Evolutionary conservation across 2,113 vertebrate species (phyloP), one percentile per base, ranked within the genome.

Genomic region (Sitta europaea): DNA sequence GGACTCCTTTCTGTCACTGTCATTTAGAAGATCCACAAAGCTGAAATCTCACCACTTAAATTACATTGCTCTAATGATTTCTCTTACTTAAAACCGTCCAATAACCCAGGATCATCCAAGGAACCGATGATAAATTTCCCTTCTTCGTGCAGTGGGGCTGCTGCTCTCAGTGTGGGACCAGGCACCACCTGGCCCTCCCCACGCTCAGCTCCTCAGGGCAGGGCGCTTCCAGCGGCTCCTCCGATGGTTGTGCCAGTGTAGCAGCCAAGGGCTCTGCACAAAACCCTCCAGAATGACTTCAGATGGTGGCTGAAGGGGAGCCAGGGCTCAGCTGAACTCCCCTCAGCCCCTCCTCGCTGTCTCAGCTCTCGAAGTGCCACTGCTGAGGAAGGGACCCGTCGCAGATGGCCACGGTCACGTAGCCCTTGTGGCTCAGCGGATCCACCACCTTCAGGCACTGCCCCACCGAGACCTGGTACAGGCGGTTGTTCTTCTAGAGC

Each of bases 401-500:
- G 1, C 99, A 99, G 94, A 99, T 99, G 9, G 98, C 99, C 99
- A 99, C 98, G 73, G 98, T 95, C 40, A 99, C 98, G 1, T 98
- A 98, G 50, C 99, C 99, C 86, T 98, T 99, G 50, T 96, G 98
- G 87, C 98, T 98, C 7, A 97, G 76, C 0, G 98, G 98, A 62
- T 98, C 98, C 0, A 97, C 92, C 17, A 97, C 97, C 8, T 98
- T 98, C 92, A 99, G 98, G 97, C 99, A 99, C 97, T 99, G 99
- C 40, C 99, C 99, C 15, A 98, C 99, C 0, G 99, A 99, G 51
- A 99, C 99, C 97, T 99, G 99, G 97, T 99, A 99, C 36, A 99
- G 98, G 20, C 99, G 98, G 77, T 97, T 98, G 33, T 98, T 98
- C 22, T 98, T 99, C 99, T 99, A 57, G 4, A 91, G 91, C 62